Conservation (phyloP, 2,113 vertebrate genomes). For the Perognathus longimembris region DNA sequence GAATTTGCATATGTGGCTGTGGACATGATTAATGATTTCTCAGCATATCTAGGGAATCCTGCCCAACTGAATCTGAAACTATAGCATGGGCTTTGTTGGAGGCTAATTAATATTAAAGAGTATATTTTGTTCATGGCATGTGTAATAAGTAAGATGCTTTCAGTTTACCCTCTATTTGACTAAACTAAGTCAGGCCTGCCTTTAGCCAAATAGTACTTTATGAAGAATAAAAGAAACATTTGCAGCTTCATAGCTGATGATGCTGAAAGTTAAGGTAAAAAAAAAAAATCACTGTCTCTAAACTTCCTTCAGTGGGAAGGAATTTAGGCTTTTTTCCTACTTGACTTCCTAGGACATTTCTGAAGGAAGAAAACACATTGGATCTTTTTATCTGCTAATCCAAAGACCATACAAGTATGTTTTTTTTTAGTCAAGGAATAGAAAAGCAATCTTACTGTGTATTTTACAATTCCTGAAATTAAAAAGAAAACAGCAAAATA, state of each 20-base stretch:
- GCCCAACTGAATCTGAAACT: conserved; percentile 1
- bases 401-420: conserved; percentile 46
- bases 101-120: conserved; percentile 55
- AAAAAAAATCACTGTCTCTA: conserved; percentile 1
- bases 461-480: conserved; percentile 48
- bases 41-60: not conserved
- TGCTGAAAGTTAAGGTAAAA: conserved; percentile 41
- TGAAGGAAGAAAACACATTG: conserved; percentile 41
- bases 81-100: not conserved
- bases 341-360: not conserved
- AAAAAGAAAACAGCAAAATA: conserved; percentile 36
- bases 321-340: not conserved
- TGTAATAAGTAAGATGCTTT: conserved; percentile 56
- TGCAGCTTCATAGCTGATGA: not conserved
- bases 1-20: conserved; percentile 23
- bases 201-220: not conserved
- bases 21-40: conserved; percentile 39
- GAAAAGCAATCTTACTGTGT: not conserved
- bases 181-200: conserved; percentile 5
- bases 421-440: conserved; percentile 35
- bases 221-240: not conserved
- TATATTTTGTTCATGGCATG: conserved; percentile 45
- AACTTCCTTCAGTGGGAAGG: not conserved
- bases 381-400: not conserved
- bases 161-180: not conserved